Base-by-base conservation (phyloP, 1,140 invertebrate species). In the Chelonus insularis region DNA sequence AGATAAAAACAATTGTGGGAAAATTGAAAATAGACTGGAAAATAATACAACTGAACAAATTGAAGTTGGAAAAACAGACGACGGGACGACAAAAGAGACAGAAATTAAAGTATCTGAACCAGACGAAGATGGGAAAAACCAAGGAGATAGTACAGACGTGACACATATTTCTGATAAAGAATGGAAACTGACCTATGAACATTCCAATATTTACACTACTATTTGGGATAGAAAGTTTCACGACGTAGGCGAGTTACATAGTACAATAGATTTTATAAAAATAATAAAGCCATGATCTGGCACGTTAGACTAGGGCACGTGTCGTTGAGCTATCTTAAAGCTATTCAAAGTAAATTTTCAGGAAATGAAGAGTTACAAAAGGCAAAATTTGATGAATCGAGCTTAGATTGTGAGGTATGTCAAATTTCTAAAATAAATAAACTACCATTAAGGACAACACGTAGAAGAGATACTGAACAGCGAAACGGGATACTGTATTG, bases 391-490 rank as follows among this genome's bases (percentile, higher is more conserved):
- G 61, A 62, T 52, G 43, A 63, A n/a, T 60, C 39, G n/a, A 64
- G 67, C 21, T 41, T 52, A 37, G 47, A 58, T 6, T 67, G 63
- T 52, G 65, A 69, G 58, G 58, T 69, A 4, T 69, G 65, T 59
- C 23, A 36, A 14, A 32, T 67, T 4, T 18, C 65, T 8, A 69
- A 67, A 60, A 59, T 67, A 1, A 63, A 67, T 29, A 61, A 45
- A 52, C 23, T 67, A 20, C 60, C 68, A 9, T 67, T 69, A 20
- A 60, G 36, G 11, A 21, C 47, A 7, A 47, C 21, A 16, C 54
- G 64, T 43, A 29, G 8, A 37, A 25, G 64, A 62, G 63, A 58
- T 18, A 47, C 48, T 11, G 23, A 63, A 63, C 64, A 51, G 37
- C 29, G 64, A 62, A 39, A 56, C 51, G 1, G 55, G 59, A n/a